Percentiles rank a stretch among this genome's conserved stretches.
Conservation (phyloP, 1,140 invertebrate species). For the Hermetia illucens region DNA sequence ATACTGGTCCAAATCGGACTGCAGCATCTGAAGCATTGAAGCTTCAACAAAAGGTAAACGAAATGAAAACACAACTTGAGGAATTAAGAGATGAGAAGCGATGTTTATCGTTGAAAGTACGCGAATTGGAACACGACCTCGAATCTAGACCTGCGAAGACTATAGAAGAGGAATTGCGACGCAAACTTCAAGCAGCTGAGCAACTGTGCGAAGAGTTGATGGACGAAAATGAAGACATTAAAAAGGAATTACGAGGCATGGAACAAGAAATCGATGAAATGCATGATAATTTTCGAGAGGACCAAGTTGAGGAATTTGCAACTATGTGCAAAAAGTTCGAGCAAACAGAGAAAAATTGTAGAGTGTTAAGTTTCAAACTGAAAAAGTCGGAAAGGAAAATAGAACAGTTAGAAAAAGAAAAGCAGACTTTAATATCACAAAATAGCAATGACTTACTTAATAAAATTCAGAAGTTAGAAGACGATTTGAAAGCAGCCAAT, state of each 20-base stretch:
- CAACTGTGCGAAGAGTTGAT: constrained; percentile 81
- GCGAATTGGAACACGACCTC: constrained; percentile 55
- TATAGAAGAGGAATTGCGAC: constrained; percentile 49
- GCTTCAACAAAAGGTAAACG: constrained; percentile 68
- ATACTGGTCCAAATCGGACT: constrained; percentile 54
- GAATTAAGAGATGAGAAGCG: constrained; percentile 72
- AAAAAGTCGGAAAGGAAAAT: constrained; percentile 86
- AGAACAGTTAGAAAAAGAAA: constrained; percentile 80
- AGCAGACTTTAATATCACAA: constrained; percentile 43
- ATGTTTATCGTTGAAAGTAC: constrained; percentile 49
- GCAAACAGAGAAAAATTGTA: constrained; percentile 93
- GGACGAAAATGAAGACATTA: constrained; percentile 94
- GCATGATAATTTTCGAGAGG: constrained; percentile 94
- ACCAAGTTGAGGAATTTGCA: constrained; percentile 95
- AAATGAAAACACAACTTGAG: constrained; percentile 60
- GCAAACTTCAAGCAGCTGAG: constrained; percentile 73
- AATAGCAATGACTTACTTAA: constrained; percentile 42
- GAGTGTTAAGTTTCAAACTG: constrained; percentile 95
- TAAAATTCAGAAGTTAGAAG: constrained; percentile 61
- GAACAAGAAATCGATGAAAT: constrained; percentile 97
- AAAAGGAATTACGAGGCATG: constrained; percentile 81
- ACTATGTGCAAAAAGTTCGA: constrained; percentile 85
- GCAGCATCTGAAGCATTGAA: constrained; percentile 53
- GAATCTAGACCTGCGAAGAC: constrained; percentile 12
- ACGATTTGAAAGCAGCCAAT: constrained; percentile 69